phyloP scores from a whole-genome alignment of 2,113 vertebrate genomes.

The Nerophis ophidion region DNA sequence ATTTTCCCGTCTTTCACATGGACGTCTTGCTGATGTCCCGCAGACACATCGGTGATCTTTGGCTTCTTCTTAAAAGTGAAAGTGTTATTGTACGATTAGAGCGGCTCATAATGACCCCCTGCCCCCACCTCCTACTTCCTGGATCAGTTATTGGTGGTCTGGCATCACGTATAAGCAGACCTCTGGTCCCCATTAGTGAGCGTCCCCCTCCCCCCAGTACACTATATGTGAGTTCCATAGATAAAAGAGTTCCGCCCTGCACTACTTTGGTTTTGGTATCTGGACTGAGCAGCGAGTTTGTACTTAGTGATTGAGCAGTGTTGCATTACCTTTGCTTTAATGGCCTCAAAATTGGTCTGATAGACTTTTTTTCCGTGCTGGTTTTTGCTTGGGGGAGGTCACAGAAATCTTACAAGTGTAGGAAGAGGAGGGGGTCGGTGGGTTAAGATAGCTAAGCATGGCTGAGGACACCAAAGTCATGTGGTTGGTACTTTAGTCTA shows the following conservation, averaged over 20 bases:
- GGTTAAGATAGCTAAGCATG: too few species aligned
- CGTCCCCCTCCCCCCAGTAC: constrained; percentile 16
- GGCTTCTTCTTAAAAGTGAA: constrained; percentile 36
- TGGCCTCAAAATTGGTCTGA: constrained; percentile 36
- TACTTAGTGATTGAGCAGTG: constrained; percentile 42
- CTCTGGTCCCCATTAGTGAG: constrained; percentile 66
- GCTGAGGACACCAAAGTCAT: too few species aligned
- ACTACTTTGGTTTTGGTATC: constrained; percentile 53
- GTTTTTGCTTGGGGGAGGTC: neutral
- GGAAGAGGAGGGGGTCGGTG: too few species aligned
- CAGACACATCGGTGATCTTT: constrained; percentile 41
- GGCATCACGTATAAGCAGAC: constrained; percentile 54
- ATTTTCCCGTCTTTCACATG: constrained; percentile 17
- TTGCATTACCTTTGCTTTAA: constrained; percentile 53
- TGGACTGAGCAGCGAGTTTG: constrained; percentile 38
- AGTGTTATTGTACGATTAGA: constrained; percentile 66
- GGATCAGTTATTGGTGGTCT: constrained; percentile 62
- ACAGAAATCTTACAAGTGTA: too few species aligned
- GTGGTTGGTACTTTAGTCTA: too few species aligned
- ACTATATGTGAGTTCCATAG: constrained; percentile 44
- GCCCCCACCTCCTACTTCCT: constrained; percentile 18
- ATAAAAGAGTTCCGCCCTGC: constrained; percentile 56
- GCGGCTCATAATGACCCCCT: constrained; percentile 40
- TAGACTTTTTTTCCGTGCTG: constrained; percentile 26
- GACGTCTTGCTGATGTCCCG: constrained; percentile 61